Evolutionary conservation across 2,113 vertebrate genomes (phyloP).

Genomic region (Podiceps cristatus): DNA sequence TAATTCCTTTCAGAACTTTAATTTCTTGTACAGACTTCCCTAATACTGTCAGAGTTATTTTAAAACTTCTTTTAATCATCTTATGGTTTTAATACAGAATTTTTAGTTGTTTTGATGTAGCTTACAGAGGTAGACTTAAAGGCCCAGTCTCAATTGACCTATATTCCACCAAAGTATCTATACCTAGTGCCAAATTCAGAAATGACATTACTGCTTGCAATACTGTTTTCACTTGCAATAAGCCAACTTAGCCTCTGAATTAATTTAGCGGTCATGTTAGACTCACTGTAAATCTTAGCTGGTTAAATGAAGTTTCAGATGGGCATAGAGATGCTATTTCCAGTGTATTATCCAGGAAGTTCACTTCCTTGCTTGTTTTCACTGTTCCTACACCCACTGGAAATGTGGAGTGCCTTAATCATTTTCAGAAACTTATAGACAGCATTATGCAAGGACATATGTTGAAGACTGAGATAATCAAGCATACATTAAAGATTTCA

Average conservation of each 20-base stretch:
- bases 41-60: background rate
- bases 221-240: background rate
- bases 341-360: background rate
- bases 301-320: conserved; percentile 20
- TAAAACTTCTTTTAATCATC: background rate
- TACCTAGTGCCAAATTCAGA: background rate
- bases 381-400: conserved; percentile 19
- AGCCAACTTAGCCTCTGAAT: background rate
- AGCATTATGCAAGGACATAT: conserved; percentile 27
- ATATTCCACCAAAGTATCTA: background rate
- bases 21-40: background rate
- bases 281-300: conserved; percentile 2
- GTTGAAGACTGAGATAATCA: conserved; percentile 19
- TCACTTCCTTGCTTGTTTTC: conserved; percentile 39
- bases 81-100: background rate
- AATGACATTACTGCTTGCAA: background rate
- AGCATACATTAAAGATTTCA: conserved; percentile 41
- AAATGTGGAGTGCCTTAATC: conserved; percentile 36
- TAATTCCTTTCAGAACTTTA: background rate
- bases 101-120: background rate
- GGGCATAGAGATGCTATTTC: background rate
- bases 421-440: conserved; percentile 45
- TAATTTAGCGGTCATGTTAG: conserved; percentile 6
- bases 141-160: background rate
- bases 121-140: background rate